Evolutionary conservation across 35 echinoderm and acorn worm genomes (phyloP), one percentile per base, ranked within the genome.

Genomic region (Eucidaris tribuloides): DNA sequence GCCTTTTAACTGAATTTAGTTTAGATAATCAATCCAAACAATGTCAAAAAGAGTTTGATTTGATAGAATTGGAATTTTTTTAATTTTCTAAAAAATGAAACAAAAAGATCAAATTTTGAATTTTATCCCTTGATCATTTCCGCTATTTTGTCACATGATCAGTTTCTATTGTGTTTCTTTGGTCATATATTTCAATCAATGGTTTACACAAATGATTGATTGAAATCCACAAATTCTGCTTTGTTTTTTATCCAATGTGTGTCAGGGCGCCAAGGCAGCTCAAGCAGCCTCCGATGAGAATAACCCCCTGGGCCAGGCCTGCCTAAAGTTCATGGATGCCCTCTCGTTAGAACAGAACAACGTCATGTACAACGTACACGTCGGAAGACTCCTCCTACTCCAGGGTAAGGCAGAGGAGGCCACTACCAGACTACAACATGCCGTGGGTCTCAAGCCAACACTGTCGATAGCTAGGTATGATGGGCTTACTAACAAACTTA

Each of bases 271-370:
- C 27, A 92, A 85, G 22, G 81, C 90, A 78, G 81, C 94, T 5
- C 94, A 97, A n/a, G 94, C 94, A 77, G 94, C 94, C 9, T 81
- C 94, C 3, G 89, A 92, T 66, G 59, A 97, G 56, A 86, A 92
- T 63, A 97, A 86, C 15, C 86, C 90, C 9, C 66, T 97, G 31
- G 94, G 94, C 18, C 91, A 97, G 61, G 94, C 94, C 30, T 92
- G 78, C 56, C 82, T 97, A n/a, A 97, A 97, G 61, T 97, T 89
- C 82, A 46, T 92, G 64, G 94, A 97, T 92, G 85, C 94, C 32
- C 76, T 97, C 14, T 85, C 85, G 13, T 66, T 97, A 3, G 85
- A 92, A 20, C 94, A 97, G 82, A 97, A 89, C 46, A 97, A 86
- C 83, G 89, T 79, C 23, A 55, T 85, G 28, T 97, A 92, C 46